Conservation (phyloP, 1,140 invertebrate genomes). For the Drosophila fuyamai region DNA sequence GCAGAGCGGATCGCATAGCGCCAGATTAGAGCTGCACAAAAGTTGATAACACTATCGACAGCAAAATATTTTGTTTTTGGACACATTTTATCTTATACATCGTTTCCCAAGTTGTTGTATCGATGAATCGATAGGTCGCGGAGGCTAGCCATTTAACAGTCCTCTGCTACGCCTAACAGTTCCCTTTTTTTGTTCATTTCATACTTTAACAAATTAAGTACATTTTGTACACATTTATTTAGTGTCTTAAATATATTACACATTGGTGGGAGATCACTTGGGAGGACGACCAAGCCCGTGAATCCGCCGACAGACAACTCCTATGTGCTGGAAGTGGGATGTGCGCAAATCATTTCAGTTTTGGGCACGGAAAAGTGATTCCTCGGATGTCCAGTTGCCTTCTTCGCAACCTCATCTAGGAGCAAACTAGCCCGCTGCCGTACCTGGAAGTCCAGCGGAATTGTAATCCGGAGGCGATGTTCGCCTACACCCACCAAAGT, state of each 20-base stretch:
- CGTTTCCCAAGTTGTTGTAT: background rate
- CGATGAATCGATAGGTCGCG: constrained; percentile 10
- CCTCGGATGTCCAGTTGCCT: background rate
- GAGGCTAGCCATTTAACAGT: constrained; percentile 14
- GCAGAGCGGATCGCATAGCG: too few species aligned
- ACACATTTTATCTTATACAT: too few species aligned
- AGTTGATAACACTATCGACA: background rate
- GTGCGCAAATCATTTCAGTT: constrained; percentile 40
- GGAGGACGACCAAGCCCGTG: background rate
- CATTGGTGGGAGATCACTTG: background rate
- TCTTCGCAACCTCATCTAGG: background rate
- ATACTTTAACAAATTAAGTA: background rate
- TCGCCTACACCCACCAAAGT: constrained; percentile 58
- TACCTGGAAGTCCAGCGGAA: background rate
- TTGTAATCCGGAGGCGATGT: constrained; percentile 29
- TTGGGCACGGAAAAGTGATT: constrained; percentile 35
- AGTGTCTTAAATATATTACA: background rate
- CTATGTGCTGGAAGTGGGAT: constrained; percentile 4
- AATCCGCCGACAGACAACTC: background rate
- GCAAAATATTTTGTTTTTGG: background rate
- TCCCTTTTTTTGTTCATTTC: constrained; percentile 21
- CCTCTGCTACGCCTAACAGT: constrained; percentile 3
- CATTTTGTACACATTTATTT: background rate
- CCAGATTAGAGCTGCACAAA: constrained; percentile 1
- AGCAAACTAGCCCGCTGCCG: background rate